Evolutionary conservation across 1,140 invertebrate species (phyloP), one percentile per base, ranked within the genome.

Genomic region (Acromyrmex charruanus): DNA sequence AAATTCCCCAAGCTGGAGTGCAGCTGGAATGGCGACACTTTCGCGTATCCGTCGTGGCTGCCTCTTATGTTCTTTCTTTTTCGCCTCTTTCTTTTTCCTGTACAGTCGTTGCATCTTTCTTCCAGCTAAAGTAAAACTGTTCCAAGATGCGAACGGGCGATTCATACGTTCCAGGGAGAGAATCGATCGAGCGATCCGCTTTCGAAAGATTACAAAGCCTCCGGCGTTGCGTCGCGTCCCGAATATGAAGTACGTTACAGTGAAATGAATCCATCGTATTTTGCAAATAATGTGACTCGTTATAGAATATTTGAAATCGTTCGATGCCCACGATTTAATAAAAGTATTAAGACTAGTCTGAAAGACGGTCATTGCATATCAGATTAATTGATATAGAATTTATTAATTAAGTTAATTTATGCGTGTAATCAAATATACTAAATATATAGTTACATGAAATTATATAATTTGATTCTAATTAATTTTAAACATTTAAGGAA

Each of bases 111-210:
- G 80, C 80, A 75, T 84, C 80, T 84, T 84, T 84, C 80, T 84
- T 63, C 80, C 80, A 84, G 28, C 55, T 25, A n/a, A 55, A 51
- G 80, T 75, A 63, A 84, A 84, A 84, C 55, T 84, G 80, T 75
- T 84, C 58, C 80, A 84, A 84, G 80, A 84, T 75, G 80, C 69
- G 80, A 84, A 84, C 69, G 39, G 69, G 55, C 80, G 69, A 84
- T 84, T 84, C 80, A 75, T 84, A 84, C 80, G 69, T 84, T 75
- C 55, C 44, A 9, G 44, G 39, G 7, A 44, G 58, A 9, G 55
- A 84, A 84, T 84, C 80, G 80, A 84, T 84, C 80, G 80, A 35
- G 53, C 80, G 80, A 82, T 82, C 80, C 58, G 80, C 69, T 84
- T 72, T 84, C 69, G 80, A 75, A 84, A 84, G 69, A 84, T 84